Evolutionary conservation across 1,140 invertebrate genomes (phyloP).

Genomic region (Leptinotarsa undecemlineata): DNA sequence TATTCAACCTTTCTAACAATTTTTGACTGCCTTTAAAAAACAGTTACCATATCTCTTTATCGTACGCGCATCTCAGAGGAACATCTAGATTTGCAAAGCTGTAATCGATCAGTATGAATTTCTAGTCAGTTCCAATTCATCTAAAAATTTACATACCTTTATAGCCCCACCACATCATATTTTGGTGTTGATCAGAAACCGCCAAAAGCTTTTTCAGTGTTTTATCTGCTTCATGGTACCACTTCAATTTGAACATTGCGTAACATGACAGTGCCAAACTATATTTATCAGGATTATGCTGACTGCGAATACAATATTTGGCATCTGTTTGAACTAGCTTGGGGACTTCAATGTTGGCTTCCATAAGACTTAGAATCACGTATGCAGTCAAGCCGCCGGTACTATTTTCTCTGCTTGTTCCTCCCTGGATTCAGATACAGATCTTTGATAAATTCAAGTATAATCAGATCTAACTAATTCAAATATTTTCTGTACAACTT

Average conservation of each 20-base stretch:
- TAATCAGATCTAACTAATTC: neutral
- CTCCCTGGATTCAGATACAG: conserved; percentile 56
- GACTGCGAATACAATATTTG: conserved; percentile 59
- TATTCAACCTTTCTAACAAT: too few relatives aligned
- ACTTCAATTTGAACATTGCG: conserved; percentile 62
- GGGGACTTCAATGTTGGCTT: conserved; percentile 59
- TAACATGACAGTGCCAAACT: conserved; percentile 64
- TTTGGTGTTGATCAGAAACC: conserved; percentile 39
- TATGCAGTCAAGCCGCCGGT: conserved; percentile 65
- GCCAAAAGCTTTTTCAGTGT: conserved; percentile 43
- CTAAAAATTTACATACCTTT: conserved; percentile 19
- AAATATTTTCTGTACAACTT: neutral
- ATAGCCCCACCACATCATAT: conserved; percentile 50
- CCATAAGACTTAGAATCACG: conserved; percentile 64
- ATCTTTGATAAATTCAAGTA: neutral
- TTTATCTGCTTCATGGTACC: conserved; percentile 43
- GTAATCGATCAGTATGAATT: too few relatives aligned
- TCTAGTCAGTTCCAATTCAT: too few relatives aligned
- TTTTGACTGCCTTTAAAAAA: too few relatives aligned
- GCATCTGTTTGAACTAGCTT: conserved; percentile 58
- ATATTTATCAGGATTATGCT: conserved; percentile 56
- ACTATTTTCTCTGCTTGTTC: conserved; percentile 61
- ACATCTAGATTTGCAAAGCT: too few relatives aligned
- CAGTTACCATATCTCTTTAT: too few relatives aligned
- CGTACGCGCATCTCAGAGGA: too few relatives aligned